Base-by-base conservation (phyloP, 2,797 vertebrate species). In the Antrozous pallidus region DNA sequence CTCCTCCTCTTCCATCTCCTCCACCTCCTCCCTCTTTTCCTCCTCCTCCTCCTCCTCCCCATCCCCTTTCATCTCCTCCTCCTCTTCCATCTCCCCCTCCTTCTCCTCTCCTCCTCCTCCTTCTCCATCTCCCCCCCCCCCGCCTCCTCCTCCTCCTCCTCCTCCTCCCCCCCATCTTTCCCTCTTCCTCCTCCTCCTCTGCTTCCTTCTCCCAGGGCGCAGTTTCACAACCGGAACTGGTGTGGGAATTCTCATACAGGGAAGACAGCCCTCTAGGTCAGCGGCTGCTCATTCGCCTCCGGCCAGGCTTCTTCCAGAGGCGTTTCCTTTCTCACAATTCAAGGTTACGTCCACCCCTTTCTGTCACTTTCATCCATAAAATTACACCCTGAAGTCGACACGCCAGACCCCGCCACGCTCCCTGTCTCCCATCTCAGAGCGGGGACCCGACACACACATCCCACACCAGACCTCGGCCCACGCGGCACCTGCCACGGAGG, bases 371-470 rank as follows among this genome's bases (percentile, higher is more conserved):
- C 51, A 63, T 49, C 49, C 93, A 33, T 8, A 65, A 38, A 74
- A 63, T 45, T 70, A 63, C 8, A 79, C 49, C n/a, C 75, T 16
- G 63, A 45, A 31, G 42, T 16, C 22, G 40, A 22, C 20, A 18
- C 33, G 22, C 5, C 79, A 82, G 36, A 40, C 0, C 24, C 38
- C 63, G 49, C 49, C 26, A 5, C 0, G 20, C 38, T 36, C 31
- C 40, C 56, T 4, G 18, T 47, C 61, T 85, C 11, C 38, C 9
- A 12, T 75, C 83, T 61, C 42, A 24, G 47, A 67, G 42, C 16
- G 49, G 0, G 49, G 24, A 5, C 26, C 63, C 26, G n/a, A 45
- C 28, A 31, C 2, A 13, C 3, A 4, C 0, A 0, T 16, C 16
- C 70, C 63, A 1, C 24, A 80, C 49, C n/a, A 31, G 38, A 54